Base-by-base conservation (phyloP, 2,113 vertebrate species). In the Mus spicilegus region DNA sequence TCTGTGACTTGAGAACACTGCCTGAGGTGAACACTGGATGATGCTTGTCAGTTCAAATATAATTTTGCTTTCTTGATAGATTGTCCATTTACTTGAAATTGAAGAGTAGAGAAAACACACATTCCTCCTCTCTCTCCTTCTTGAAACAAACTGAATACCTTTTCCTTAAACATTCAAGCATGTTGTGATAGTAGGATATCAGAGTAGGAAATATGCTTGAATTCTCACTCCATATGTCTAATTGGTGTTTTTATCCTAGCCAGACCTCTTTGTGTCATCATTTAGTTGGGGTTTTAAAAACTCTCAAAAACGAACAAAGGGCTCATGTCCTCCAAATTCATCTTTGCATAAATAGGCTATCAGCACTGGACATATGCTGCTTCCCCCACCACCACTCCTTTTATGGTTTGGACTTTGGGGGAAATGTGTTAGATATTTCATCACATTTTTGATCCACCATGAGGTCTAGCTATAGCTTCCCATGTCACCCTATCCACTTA, bases 1-100 rank as follows among this genome's bases (percentile, higher is more conserved):
- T 96, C 65, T 73, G 86, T 94, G 97, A 97, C 94, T 91, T 20
- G 84, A 94, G 78, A 94, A 84, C 65, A 75, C 89, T 77, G 96
- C 96, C 90, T 67, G 69, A 30, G 84, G 96, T 95, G 8, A 67
- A 67, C 8, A 54, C 70, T 61, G 86, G 65, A 65, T 89, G 58
- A 94, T 22, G 39, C 87, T 88, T 97, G 96, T 97, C 97, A 96
- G 80, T 28, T 3, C 36, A 93, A 51, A 97, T 97, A 84, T 14
- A 70, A 93, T 88, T 95, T 95, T 96, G 56, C 81, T 84, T 39
- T 95, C 95, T 96, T 91, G 91, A 96, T 67, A 39, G 76, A 95
- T 93, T 92, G 92, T 80, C 51, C 56, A 76, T 95, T 93, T 84
- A 90, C 81, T 94, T 73, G 58, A 90, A 95, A 63, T 65, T 81